Conservation (phyloP, 1,140 invertebrate species). For the Bombus balteatus region DNA sequence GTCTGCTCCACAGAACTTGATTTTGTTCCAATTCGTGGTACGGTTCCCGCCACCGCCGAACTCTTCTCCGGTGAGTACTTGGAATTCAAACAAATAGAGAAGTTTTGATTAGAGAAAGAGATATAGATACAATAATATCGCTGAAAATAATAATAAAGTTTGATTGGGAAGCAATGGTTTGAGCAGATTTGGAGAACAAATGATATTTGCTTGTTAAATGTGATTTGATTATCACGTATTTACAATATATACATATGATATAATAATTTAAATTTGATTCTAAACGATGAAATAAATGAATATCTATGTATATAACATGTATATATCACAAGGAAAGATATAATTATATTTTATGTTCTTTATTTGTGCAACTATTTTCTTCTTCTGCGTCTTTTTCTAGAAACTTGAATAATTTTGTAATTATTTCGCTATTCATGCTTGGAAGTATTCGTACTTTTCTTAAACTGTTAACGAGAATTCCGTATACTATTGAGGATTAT, state of each 20-base stretch:
- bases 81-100: slow-evolving; percentile 60
- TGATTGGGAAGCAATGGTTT: too few species aligned
- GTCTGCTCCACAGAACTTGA: slow-evolving; percentile 90
- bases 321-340: too few species aligned
- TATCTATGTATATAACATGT: background rate
- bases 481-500: too few species aligned
- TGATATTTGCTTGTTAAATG: too few species aligned
- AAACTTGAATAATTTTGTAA: background rate
- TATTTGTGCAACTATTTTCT: background rate
- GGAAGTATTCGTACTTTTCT: background rate
- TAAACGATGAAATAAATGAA: too few species aligned
- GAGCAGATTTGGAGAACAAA: too few species aligned
- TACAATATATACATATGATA: too few species aligned
- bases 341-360: background rate
- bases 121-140: background rate
- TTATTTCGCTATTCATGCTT: background rate
- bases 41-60: slow-evolving; percentile 81
- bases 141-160: background rate
- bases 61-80: slow-evolving; percentile 90
- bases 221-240: too few species aligned
- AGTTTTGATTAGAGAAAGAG: slow-evolving; percentile 18
- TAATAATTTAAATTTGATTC: too few species aligned
- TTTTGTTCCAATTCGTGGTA: slow-evolving; percentile 82
- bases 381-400: background rate
- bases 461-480: too few species aligned